Percentiles rank a stretch among this genome's conserved stretches.
Evolutionary conservation across 2,797 vertebrate species (phyloP).

Genomic region (Oophaga sylvatica): DNA sequence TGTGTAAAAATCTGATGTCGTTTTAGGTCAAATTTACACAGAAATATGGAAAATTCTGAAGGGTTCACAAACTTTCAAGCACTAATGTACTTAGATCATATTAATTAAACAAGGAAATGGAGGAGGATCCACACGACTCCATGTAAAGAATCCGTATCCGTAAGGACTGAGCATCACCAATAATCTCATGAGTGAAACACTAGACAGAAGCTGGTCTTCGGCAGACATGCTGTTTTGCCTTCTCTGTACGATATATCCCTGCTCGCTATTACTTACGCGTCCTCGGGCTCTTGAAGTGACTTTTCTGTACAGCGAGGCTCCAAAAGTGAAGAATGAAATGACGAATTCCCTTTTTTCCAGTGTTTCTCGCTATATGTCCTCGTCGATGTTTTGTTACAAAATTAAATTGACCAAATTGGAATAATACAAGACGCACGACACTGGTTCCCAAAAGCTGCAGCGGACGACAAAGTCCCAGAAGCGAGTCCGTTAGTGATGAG

Average conservation of each 20-base stretch:
- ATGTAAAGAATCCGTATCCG: background rate
- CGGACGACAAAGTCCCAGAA: background rate
- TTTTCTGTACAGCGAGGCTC: constrained; percentile 1
- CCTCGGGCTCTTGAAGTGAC: constrained; percentile 27
- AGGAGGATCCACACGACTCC: background rate
- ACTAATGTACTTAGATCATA: too few relatives aligned
- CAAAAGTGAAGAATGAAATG: background rate
- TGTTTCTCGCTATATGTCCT: background rate
- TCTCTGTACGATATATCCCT: background rate
- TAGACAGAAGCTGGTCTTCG: background rate
- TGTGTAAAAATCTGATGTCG: too few relatives aligned
- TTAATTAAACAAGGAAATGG: background rate
- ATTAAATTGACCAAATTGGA: constrained; percentile 6
- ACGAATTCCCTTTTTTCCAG: background rate
- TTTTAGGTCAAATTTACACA: too few relatives aligned
- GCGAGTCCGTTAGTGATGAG: background rate
- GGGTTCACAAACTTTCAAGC: too few relatives aligned
- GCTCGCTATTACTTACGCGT: constrained; percentile 3
- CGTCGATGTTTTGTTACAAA: background rate
- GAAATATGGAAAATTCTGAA: too few relatives aligned
- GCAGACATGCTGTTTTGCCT: background rate
- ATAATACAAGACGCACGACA: background rate
- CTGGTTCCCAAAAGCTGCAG: background rate
- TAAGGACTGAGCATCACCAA: background rate
- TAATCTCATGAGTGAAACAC: background rate